Conservation (phyloP, 2,113 vertebrate species). For the Dolichallabes microphthalmus region DNA sequence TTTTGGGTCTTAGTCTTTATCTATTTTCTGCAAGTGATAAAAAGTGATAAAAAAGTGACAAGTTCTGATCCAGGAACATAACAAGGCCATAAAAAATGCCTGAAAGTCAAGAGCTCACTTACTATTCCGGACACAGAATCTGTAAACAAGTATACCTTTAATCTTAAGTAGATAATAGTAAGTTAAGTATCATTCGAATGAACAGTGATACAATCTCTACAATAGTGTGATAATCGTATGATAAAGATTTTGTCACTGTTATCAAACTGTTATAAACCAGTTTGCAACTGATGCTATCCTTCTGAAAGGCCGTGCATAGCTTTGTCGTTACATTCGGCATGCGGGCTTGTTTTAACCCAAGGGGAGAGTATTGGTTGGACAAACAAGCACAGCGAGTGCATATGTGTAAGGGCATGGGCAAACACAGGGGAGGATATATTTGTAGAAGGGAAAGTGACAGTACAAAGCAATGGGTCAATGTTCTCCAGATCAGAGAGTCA, state of each 20-base stretch:
- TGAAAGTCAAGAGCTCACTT: neutral
- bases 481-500: slow-evolving; percentile 65
- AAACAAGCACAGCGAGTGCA: slow-evolving; percentile 51
- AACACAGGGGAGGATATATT: slow-evolving; percentile 70
- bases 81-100: neutral
- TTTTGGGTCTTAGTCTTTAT: neutral
- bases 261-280: neutral
- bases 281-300: neutral
- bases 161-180: neutral
- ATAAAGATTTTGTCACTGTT: neutral
- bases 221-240: neutral
- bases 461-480: slow-evolving; percentile 73
- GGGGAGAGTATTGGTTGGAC: slow-evolving; percentile 21
- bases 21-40: neutral
- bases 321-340: neutral
- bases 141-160: neutral
- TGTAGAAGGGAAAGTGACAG: slow-evolving; percentile 73
- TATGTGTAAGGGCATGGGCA: slow-evolving; percentile 60
- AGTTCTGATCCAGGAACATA: neutral
- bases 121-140: neutral
- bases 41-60: neutral
- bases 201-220: neutral
- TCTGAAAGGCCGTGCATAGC: neutral
- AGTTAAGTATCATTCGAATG: neutral
- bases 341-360: slow-evolving; percentile 18